These are phyloP conservation scores for Leucoraja erinaceus DNA, from an alignment of 2,113 vertebrate genomes.

Conservation along the genomic window DNA sequence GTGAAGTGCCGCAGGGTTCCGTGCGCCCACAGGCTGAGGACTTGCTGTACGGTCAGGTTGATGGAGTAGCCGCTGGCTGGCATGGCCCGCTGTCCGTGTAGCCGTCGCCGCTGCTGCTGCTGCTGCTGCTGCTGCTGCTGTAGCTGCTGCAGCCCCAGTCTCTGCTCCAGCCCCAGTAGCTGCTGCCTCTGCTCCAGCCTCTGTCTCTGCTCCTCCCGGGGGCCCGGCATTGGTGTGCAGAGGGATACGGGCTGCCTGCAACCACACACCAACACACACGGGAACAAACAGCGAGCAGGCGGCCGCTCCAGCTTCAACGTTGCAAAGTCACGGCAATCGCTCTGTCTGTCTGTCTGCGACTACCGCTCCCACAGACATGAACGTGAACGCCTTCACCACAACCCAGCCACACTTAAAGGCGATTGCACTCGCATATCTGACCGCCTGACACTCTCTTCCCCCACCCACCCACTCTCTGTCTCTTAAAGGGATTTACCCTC, in stretches of 20 bases:
- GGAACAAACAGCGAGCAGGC: too few relatives aligned
- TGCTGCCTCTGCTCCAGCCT: too few relatives aligned
- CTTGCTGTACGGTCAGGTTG: slow-evolving; percentile 93
- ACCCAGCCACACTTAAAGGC: neutral
- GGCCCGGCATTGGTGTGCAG: slow-evolving; percentile 49
- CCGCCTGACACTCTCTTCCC: neutral
- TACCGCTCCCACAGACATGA: too few relatives aligned
- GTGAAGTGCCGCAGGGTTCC: slow-evolving; percentile 87
- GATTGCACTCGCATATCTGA: neutral
- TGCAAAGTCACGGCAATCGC: too few relatives aligned
- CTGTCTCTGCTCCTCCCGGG: neutral
- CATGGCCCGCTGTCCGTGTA: slow-evolving; percentile 54
- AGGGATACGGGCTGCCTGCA: slow-evolving; percentile 26
- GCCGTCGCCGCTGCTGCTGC: slow-evolving; percentile 47
- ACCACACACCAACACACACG: too few relatives aligned
- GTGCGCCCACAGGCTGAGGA: slow-evolving; percentile 89
- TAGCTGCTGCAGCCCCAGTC: too few relatives aligned
- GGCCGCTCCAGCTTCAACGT: too few relatives aligned
- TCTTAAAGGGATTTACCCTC: too few relatives aligned
- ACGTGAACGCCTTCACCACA: neutral
- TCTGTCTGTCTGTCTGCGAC: too few relatives aligned
- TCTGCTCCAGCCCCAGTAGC: too few relatives aligned
- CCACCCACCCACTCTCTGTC: too few relatives aligned
- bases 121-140: too few relatives aligned
- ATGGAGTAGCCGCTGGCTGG: slow-evolving; percentile 67